Evolutionary conservation across 2,113 vertebrate species (phyloP).

Genomic region (Jaculus jaculus): DNA sequence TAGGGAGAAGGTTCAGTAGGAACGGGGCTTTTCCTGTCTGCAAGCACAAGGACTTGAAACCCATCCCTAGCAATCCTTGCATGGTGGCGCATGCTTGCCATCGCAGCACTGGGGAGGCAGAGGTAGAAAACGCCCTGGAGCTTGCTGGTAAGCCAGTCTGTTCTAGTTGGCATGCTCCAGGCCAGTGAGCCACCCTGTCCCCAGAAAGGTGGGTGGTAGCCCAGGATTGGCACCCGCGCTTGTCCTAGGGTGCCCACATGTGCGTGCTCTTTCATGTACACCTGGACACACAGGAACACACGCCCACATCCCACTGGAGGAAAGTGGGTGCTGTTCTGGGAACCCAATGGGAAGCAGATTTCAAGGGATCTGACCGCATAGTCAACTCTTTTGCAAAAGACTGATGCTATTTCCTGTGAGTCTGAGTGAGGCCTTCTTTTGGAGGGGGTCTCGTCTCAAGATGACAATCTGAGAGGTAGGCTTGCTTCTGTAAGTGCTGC

Average conservation of each 20-base stretch:
- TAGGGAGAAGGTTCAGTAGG: background rate
- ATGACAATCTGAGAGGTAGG: conserved; percentile 43
- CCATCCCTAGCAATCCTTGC: background rate
- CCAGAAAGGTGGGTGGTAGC: background rate
- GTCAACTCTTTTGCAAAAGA: conserved; percentile 71
- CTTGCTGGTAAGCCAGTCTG: background rate
- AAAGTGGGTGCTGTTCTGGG: conserved; percentile 69
- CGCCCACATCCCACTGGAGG: background rate
- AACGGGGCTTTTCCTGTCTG: background rate
- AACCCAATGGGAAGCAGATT: conserved; percentile 59
- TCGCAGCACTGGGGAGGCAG: background rate
- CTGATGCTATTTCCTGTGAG: conserved; percentile 72
- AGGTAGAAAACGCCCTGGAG: background rate
- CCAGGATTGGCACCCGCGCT: background rate
- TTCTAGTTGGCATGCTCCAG: background rate
- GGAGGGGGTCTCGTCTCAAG: conserved; percentile 47
- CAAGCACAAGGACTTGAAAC: background rate
- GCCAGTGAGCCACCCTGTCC: background rate
- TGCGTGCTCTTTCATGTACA: background rate
- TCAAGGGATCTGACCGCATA: conserved; percentile 68
- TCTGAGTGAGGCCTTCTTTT: background rate
- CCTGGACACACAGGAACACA: background rate
- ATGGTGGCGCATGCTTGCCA: too few relatives aligned
- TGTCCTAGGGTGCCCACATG: background rate
- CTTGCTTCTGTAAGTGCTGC: background rate